Conservation (phyloP, 1,140 invertebrate genomes). For the Ceratitis capitata region DNA sequence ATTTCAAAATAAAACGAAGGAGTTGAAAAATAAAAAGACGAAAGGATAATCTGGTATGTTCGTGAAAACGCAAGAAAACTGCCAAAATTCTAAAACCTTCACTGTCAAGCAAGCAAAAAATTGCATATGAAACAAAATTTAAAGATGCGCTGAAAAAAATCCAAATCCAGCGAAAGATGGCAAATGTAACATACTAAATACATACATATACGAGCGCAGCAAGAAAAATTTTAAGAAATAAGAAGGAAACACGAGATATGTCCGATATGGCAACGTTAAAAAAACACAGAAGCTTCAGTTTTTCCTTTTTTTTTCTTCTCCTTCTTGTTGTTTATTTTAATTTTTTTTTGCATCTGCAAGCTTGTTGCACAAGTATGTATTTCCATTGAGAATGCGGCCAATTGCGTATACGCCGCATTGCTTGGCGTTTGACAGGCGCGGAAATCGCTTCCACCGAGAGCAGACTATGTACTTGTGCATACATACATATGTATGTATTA, state of each 20-base stretch:
- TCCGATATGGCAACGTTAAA: not conserved
- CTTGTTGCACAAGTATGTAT: not conserved
- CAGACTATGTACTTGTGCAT: not conserved
- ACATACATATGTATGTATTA: too few relatives aligned
- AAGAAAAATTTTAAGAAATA: too few relatives aligned
- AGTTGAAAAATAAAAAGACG: not conserved
- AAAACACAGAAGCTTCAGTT: not conserved
- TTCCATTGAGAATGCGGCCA: not conserved
- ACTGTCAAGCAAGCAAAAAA: not conserved
- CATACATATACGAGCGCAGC: too few relatives aligned
- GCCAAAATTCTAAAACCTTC: not conserved
- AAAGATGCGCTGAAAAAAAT: not conserved
- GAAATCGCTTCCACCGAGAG: constrained; percentile 11
- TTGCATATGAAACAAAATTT: not conserved
- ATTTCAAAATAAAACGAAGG: not conserved
- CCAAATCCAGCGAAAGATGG: not conserved
- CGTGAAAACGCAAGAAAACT: not conserved
- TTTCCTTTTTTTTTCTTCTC: not conserved
- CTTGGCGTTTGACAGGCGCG: constrained; percentile 8
- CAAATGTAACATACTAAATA: not conserved
- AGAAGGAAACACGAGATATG: too few relatives aligned
- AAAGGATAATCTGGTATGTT: too few relatives aligned
- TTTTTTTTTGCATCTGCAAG: not conserved
- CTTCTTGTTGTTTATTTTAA: not conserved
- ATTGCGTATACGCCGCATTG: not conserved